A percentile compares a stretch with the other conserved stretches of the same genome.
Conservation (phyloP, 2,797 vertebrate species). For the Picus viridis region DNA sequence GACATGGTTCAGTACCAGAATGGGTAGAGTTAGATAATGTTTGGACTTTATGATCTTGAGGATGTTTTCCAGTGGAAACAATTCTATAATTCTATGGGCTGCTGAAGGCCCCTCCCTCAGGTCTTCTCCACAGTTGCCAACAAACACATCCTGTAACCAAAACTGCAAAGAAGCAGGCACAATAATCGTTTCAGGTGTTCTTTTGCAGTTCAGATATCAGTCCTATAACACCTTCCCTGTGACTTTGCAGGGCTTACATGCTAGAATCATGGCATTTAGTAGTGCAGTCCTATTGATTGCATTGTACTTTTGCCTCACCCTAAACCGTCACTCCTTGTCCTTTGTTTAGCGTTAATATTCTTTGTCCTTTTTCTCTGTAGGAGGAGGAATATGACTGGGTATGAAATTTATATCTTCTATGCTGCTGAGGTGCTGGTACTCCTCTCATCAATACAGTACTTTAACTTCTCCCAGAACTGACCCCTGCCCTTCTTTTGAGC, state of each 20-base stretch:
- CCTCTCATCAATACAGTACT: conserved; percentile 24
- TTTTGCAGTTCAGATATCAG: not conserved
- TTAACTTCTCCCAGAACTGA: conserved; percentile 46
- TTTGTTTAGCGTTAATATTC: not conserved
- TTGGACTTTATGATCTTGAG: no score
- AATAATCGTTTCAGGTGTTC: not conserved
- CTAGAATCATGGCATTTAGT: not conserved
- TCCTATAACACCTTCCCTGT: not conserved
- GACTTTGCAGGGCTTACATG: not conserved
- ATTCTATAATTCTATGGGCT: not conserved
- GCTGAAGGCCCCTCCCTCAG: not conserved
- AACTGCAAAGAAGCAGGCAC: not conserved
- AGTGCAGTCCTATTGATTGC: not conserved
- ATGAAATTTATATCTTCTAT: not conserved
- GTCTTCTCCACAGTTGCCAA: not conserved
- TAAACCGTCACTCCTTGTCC: not conserved
- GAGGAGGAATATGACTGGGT: not conserved
- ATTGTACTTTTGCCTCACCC: not conserved
- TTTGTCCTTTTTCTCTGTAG: not conserved
- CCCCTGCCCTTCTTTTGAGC: conserved; percentile 31
- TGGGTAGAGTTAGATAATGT: no score
- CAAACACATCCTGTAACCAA: not conserved
- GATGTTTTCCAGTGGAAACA: no score
- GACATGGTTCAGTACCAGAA: no score
- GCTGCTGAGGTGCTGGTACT: not conserved